A percentile compares a stretch with the other conserved stretches of the same genome.
Evolutionary conservation across 2,113 vertebrate genomes (phyloP).

Genomic region (Tiliqua scincoides): DNA sequence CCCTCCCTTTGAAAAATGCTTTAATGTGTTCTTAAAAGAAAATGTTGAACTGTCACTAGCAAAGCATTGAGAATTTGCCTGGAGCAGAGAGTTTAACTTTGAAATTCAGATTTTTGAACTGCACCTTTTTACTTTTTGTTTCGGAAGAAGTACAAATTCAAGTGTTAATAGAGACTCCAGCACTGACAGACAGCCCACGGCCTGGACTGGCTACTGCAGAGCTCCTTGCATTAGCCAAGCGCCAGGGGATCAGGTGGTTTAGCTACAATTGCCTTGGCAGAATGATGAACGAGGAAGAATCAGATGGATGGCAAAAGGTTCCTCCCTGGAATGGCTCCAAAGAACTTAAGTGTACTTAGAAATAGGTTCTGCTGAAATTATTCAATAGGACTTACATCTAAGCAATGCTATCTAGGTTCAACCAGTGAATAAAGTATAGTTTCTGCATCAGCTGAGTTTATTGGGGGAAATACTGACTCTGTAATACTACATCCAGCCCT

Average conservation of each 20-base stretch:
- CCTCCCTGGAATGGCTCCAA: not conserved
- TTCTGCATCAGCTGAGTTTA: not conserved
- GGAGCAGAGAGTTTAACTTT: not conserved
- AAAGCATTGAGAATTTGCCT: not conserved
- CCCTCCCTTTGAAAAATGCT: rapidly evolving
- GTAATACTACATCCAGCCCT: not conserved
- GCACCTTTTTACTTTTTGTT: not conserved
- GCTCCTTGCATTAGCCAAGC: no score
- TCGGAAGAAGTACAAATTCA: not conserved
- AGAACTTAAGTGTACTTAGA: not conserved
- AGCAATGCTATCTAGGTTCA: no score
- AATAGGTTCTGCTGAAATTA: not conserved
- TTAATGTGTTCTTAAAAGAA: constrained; percentile 1
- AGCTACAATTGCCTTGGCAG: no score
- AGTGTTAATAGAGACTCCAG: not conserved
- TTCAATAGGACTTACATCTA: not conserved
- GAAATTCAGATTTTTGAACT: not conserved
- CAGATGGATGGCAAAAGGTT: not conserved
- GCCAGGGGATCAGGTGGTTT: not conserved
- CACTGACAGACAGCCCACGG: not conserved
- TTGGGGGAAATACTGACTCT: not conserved
- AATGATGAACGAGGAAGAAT: not conserved
- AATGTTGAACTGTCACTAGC: not conserved
- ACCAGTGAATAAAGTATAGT: not conserved
- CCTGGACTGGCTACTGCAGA: not conserved